Conservation (phyloP, 2,888 invertebrate species). For the Agonopterix subpropinquella region DNA sequence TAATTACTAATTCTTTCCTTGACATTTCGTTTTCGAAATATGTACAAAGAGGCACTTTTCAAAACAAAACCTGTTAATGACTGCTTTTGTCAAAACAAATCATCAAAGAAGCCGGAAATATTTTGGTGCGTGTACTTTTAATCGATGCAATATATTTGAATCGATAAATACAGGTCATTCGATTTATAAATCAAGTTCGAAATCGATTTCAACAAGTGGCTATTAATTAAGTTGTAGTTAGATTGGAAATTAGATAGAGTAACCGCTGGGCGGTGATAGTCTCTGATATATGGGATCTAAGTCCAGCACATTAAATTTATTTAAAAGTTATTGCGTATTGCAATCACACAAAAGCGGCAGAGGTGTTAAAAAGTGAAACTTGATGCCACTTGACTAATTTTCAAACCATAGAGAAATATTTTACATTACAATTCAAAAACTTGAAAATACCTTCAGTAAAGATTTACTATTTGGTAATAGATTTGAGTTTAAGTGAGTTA, state of each 20-base stretch:
- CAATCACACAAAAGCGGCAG: slow-evolving; percentile 21
- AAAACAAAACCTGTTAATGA: slow-evolving; percentile 12
- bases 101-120: slow-evolving; percentile 33
- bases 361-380: slow-evolving; percentile 45
- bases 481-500: too few relatives aligned
- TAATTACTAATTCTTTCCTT: slow-evolving; percentile 30
- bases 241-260: slow-evolving; percentile 71
- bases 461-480: too few relatives aligned
- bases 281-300: slow-evolving; percentile 48
- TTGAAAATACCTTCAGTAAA: too few relatives aligned
- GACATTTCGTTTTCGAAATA: slow-evolving; percentile 33
- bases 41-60: slow-evolving; percentile 6
- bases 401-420: too few relatives aligned
- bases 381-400: slow-evolving; percentile 6
- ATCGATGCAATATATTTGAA: slow-evolving; percentile 50
- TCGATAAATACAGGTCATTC: slow-evolving; percentile 68
- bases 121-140: slow-evolving; percentile 34
- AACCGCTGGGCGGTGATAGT: slow-evolving; percentile 53
- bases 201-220: slow-evolving; percentile 75
- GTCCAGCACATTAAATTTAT: slow-evolving; percentile 22
- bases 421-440: too few relatives aligned
- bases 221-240: slow-evolving; percentile 75
- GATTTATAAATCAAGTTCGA: slow-evolving; percentile 69
- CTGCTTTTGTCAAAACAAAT: slow-evolving; percentile 36
- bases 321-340: slow-evolving; percentile 18